Conservation (phyloP, 2,888 invertebrate species). For the Agapetus fuscipes region DNA sequence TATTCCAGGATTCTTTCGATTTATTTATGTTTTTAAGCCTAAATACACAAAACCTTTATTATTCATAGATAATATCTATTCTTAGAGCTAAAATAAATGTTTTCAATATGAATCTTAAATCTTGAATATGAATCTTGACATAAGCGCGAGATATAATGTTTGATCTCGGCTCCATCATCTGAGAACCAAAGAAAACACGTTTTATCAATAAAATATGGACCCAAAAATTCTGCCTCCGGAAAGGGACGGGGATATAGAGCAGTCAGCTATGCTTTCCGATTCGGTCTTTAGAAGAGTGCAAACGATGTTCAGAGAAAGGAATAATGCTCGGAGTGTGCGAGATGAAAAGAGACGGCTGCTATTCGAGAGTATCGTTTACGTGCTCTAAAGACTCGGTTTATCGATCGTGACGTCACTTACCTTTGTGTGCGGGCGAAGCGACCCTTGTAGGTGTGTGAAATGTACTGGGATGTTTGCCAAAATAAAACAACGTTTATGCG, state of each 20-base stretch:
- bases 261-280: no score
- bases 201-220: not conserved
- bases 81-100: no score
- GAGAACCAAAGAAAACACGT: not conserved
- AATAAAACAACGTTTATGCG: no score
- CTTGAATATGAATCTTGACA: no score
- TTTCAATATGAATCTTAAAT: no score
- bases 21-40: no score
- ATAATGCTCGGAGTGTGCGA: not conserved
- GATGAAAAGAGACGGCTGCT: constrained; percentile 8
- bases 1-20: no score
- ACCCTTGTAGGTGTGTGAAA: constrained; percentile 10
- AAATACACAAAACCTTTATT: no score
- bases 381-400: constrained; percentile 14
- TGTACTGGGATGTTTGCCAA: no score
- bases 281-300: not conserved
- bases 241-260: not conserved
- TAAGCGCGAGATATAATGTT: not conserved
- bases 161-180: not conserved
- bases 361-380: constrained; percentile 2
- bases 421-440: constrained; percentile 5
- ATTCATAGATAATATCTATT: no score
- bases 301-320: not conserved
- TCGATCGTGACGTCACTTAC: constrained; percentile 20
- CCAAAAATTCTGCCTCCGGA: not conserved